phyloP scores from a whole-genome alignment of 2,797 vertebrate species.

The Petrocephalus schoutedeni region DNA sequence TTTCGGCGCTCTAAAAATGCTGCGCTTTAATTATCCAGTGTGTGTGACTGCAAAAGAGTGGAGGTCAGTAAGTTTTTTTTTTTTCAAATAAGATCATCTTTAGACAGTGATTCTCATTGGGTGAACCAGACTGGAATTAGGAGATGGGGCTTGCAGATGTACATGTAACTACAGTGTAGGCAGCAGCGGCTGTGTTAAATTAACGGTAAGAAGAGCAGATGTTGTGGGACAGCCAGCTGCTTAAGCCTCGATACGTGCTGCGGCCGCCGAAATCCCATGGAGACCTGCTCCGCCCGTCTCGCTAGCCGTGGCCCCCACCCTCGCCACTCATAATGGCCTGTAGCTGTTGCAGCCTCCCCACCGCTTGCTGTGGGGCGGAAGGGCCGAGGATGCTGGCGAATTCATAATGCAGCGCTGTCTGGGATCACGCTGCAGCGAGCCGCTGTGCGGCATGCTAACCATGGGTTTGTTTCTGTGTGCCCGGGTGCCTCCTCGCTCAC shows the following conservation, averaged over 20 bases:
- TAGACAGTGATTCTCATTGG: background rate
- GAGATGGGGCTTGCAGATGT: background rate
- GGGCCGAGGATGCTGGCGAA: conserved; percentile 56
- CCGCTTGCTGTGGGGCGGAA: conserved; percentile 48
- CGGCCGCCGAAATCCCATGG: background rate
- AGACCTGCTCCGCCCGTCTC: background rate
- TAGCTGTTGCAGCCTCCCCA: conserved; percentile 20
- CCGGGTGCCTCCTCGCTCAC: conserved; percentile 42
- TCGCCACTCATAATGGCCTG: conserved; percentile 13
- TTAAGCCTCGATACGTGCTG: background rate
- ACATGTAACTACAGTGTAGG: background rate
- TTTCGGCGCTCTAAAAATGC: conserved; percentile 44
- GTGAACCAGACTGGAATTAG: background rate
- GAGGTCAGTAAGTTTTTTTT: background rate
- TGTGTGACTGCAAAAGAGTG: background rate
- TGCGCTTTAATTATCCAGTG: conserved; percentile 53
- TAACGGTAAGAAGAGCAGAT: background rate
- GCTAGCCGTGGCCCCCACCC: conserved; percentile 32
- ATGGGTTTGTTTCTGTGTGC: conserved; percentile 71
- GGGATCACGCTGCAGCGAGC: conserved; percentile 71
- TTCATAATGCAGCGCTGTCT: conserved; percentile 76
- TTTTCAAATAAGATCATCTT: background rate
- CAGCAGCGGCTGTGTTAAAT: background rate
- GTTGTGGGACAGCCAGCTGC: background rate
- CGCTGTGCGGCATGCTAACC: conserved; percentile 73